These are phyloP conservation scores for Meloe dianella DNA, from an alignment of 2,888 invertebrate species.

Conservation along the genomic window DNA sequence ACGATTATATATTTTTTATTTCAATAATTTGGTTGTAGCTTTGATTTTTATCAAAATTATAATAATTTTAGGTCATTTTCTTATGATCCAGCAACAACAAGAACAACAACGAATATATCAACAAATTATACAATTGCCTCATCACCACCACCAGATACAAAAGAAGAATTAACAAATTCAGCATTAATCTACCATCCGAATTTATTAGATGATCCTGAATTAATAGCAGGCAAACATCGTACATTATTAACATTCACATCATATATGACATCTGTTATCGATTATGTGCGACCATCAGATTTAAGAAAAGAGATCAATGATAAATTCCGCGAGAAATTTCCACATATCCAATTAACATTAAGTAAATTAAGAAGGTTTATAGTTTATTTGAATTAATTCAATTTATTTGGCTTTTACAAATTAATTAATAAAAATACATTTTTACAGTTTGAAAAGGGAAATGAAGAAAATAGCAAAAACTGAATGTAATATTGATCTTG, in stretches of 20 bases:
- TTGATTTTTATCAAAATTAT: not conserved
- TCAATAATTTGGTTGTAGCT: not conserved
- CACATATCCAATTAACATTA: constrained; percentile 90
- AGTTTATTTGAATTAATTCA: too few species aligned
- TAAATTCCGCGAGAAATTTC: constrained; percentile 94
- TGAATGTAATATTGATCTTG: constrained; percentile 81
- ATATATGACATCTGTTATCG: constrained; percentile 94
- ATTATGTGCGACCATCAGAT: constrained; percentile 94
- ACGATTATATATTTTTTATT: not conserved
- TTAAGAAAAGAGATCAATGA: constrained; percentile 97
- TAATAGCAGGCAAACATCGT: constrained; percentile 87
- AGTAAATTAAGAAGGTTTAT: constrained; percentile 94
- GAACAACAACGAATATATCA: constrained; percentile 56
- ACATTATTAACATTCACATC: constrained; percentile 87
- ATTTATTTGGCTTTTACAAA: too few species aligned
- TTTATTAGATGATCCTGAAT: constrained; percentile 90
- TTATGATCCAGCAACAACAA: constrained; percentile 70
- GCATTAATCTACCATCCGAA: constrained; percentile 77
- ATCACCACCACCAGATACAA: constrained; percentile 58
- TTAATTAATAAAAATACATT: not conserved
- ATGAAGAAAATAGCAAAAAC: constrained; percentile 91
- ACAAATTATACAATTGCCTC: constrained; percentile 55
- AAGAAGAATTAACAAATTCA: constrained; percentile 55
- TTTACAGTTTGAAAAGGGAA: constrained; percentile 89
- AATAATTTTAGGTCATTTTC: constrained; percentile 71